Evolutionary conservation across 2,797 vertebrate genomes (phyloP).

Genomic region (Streptopelia turtur): DNA sequence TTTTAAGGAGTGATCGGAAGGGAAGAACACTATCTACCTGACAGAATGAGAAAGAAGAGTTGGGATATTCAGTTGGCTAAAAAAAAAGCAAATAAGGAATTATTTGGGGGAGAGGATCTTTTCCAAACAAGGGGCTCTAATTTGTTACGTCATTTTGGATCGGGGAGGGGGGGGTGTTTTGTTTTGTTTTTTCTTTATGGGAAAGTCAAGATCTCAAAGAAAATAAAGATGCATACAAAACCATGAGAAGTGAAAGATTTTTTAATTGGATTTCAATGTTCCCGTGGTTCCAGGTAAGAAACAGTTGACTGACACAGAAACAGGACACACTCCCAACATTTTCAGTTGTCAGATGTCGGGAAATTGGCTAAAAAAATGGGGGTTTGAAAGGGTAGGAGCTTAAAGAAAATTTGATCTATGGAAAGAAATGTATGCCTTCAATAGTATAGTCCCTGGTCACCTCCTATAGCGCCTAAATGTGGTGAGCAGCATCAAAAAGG

Average conservation of each 20-base stretch:
- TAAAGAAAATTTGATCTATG: background rate
- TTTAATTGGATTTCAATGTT: background rate
- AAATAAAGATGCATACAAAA: background rate
- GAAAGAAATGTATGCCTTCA: background rate
- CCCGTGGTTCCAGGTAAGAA: background rate
- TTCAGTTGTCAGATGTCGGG: background rate
- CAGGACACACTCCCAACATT: background rate
- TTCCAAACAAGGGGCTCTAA: background rate
- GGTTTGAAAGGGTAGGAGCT: background rate
- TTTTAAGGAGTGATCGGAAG: background rate
- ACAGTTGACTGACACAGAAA: background rate
- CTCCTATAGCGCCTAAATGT: background rate
- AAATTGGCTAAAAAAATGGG: background rate
- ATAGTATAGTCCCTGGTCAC: background rate
- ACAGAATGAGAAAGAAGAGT: background rate
- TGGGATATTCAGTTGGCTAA: background rate
- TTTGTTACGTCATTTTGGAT: background rate
- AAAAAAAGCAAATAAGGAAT: background rate
- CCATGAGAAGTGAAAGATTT: background rate
- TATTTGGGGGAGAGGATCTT: background rate
- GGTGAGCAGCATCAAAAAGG: background rate
- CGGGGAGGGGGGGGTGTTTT: too few relatives aligned
- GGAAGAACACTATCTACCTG: background rate
- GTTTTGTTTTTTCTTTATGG: background rate
- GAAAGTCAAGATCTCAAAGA: background rate